Base-by-base conservation (phyloP, 1,140 invertebrate species). In the Pomacea maculata region DNA sequence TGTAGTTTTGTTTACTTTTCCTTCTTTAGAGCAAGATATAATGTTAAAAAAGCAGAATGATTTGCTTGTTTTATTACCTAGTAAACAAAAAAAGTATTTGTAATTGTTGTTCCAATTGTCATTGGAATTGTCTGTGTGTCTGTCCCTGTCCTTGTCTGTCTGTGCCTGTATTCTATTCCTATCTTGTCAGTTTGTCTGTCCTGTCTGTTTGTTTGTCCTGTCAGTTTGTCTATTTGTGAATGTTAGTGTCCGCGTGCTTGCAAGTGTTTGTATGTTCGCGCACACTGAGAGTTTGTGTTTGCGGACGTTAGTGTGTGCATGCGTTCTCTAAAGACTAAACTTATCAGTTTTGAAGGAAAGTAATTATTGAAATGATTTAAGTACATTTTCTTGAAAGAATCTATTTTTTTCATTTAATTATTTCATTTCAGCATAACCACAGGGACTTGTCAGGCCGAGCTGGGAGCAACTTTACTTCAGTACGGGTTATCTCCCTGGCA, bases 401-500 rank as follows among this genome's bases (percentile, higher is more conserved):
- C 4, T 55, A 52, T 12, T 75, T 15, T 61, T 55, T 1, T 75
- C 3, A 21, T 74, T 29, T 55, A 14, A 74, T 55, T 74, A 34
- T 72, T 68, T 73, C 0, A 8, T 84, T 85, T 17, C 78, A 88
- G 86, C 8, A 80, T 89, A 12, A 89, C 89, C 1, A 88, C 88
- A 19, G 68, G 54, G 5, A 55, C 45, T 7, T 83, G 82, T 9
- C 85, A 85, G 25, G 63, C 63, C 7, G 81, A 85, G 45, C 82
- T 88, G 17, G 88, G 83, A 15, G 81, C 87, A 1, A 87, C 87
- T 4, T 21, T 71, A n/a, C 71, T 87, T 7, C 79, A 81, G 61
- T 10, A 57, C 7, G 70, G 61, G 11, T 34, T 89, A 61, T 83
- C 78, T 34, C 75, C 81, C n/a, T 84, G 79, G 54, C 95, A 98